A percentile compares a stretch with the other conserved stretches of the same genome.
phyloP scores from a whole-genome alignment of 2,888 invertebrate species.

The Spisula subtruncata region DNA sequence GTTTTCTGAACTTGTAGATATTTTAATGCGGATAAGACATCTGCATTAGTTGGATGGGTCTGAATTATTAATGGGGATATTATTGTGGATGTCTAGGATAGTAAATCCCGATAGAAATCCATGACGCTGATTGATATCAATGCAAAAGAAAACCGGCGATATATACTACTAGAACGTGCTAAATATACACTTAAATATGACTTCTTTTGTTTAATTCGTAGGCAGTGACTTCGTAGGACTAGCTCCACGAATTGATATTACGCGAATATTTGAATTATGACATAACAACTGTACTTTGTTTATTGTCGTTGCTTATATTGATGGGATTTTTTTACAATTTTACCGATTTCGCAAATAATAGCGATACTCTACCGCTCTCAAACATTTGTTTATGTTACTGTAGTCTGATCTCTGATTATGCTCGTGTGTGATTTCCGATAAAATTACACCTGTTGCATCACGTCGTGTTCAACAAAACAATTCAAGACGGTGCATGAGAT shows the following conservation, averaged over 20 bases:
- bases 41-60: neutral
- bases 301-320: too few species aligned
- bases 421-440: neutral
- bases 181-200: too few species aligned
- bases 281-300: too few species aligned
- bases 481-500: neutral
- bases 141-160: neutral
- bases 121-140: neutral
- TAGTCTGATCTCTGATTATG: neutral
- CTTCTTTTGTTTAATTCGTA: too few species aligned
- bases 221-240: too few species aligned
- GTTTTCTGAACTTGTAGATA: neutral
- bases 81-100: neutral
- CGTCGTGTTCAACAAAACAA: neutral
- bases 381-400: too few species aligned
- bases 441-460: neutral
- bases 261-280: too few species aligned
- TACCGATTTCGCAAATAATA: too few species aligned
- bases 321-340: too few species aligned
- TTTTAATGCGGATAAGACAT: neutral
- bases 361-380: too few species aligned
- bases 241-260: too few species aligned
- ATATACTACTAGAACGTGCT: too few species aligned
- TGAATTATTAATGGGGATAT: conserved; percentile 15
- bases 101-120: neutral